Percentiles rank a stretch among this genome's conserved stretches.
phyloP scores from a whole-genome alignment of 2,113 vertebrate species.

The Mixornis gularis region DNA sequence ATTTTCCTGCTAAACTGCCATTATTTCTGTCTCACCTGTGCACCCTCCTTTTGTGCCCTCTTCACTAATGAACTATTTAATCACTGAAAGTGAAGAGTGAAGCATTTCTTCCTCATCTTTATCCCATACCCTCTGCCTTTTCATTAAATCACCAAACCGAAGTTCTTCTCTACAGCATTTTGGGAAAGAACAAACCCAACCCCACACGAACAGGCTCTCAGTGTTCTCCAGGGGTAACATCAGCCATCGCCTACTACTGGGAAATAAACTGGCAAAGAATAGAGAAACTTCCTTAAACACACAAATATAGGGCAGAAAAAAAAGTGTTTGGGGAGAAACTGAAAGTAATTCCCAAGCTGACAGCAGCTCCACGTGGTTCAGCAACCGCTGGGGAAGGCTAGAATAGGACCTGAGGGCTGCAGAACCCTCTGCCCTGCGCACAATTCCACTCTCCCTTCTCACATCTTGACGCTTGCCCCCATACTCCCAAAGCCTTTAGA shows the following conservation, averaged over 20 bases:
- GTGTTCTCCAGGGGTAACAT: neutral
- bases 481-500: neutral
- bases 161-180: neutral
- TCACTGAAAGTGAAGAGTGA: neutral
- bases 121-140: neutral
- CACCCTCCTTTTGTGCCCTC: neutral
- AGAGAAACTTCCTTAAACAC: neutral
- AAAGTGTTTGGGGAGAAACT: neutral
- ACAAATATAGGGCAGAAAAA: neutral
- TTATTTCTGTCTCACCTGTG: neutral
- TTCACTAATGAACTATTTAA: neutral
- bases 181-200: neutral
- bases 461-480: neutral
- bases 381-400: neutral
- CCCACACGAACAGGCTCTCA: rapidly evolving
- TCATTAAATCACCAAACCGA: neutral
- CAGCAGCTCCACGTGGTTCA: neutral
- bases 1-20: neutral
- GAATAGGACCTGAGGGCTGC: neutral
- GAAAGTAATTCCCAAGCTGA: constrained; percentile 5
- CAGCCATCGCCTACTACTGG: rapidly evolving
- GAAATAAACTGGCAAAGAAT: neutral
- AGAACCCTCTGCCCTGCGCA: neutral
- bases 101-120: neutral
- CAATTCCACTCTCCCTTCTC: neutral